A percentile compares a stretch with the other conserved stretches of the same genome.
Evolutionary conservation across 2,888 invertebrate species (phyloP).

Genomic region (Tipula lateralis): DNA sequence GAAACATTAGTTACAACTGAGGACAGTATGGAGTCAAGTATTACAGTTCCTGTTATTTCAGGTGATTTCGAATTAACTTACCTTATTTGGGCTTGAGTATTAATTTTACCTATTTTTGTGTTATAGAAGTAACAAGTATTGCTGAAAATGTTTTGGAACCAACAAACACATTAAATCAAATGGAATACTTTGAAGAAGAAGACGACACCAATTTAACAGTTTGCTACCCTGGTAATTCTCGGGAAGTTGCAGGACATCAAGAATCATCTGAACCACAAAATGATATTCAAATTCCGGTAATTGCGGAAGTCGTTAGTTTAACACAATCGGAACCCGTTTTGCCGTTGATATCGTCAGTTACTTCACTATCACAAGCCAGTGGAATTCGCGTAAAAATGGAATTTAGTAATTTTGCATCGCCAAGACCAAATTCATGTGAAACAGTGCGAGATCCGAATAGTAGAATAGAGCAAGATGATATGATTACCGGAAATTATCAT

Average conservation of each 20-base stretch:
- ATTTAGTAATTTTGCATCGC: conserved; percentile 14
- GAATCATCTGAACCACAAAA: not conserved
- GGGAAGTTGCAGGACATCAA: not conserved
- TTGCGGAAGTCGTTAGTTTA: conserved; percentile 2
- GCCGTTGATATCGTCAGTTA: conserved; percentile 20
- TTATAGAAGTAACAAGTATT: not conserved
- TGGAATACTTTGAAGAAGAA: not conserved
- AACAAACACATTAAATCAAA: not conserved
- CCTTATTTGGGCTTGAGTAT: not conserved
- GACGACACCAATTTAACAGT: not conserved
- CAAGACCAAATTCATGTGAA: not conserved
- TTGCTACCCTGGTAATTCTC: not conserved
- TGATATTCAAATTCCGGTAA: conserved; percentile 25
- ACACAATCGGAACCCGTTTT: not conserved
- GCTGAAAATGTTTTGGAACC: not conserved
- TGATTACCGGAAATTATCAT: not conserved
- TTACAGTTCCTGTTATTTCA: not conserved
- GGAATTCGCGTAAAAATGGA: conserved; percentile 26
- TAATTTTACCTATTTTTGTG: not conserved
- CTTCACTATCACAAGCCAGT: not conserved
- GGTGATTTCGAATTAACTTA: not conserved
- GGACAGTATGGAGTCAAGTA: not conserved
- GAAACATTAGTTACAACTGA: not conserved
- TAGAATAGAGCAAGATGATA: not conserved
- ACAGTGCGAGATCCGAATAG: not conserved